These are phyloP conservation scores for Clistopyga incitator DNA, from an alignment of 2,888 invertebrate genomes.

Conservation along the genomic window DNA sequence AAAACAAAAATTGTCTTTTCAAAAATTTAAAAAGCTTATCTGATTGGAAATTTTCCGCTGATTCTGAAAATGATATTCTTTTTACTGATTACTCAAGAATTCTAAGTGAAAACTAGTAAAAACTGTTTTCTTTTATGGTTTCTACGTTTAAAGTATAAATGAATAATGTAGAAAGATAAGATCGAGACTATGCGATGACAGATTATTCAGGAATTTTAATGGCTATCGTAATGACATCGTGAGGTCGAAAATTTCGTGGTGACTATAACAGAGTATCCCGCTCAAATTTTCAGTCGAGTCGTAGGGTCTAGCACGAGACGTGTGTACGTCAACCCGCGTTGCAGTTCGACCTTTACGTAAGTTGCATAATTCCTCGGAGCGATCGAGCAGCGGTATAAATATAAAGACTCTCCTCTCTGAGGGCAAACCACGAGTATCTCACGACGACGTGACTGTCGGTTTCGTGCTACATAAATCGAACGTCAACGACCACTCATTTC, in stretches of 20 bases:
- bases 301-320: constrained; percentile 11
- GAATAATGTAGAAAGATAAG: not conserved
- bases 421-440: not conserved
- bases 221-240: constrained; percentile 7
- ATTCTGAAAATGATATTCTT: not conserved
- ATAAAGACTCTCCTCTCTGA: not conserved
- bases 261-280: not conserved
- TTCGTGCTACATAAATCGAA: constrained; percentile 8
- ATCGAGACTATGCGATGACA: not conserved
- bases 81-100: no score
- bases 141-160: not conserved
- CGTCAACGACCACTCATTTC: constrained; percentile 28
- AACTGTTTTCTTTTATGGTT: no score
- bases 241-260: constrained; percentile 27
- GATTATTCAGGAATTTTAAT: not conserved
- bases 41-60: no score
- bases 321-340: constrained; percentile 19
- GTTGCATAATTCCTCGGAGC: constrained; percentile 60
- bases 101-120: no score
- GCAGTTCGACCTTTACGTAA: constrained; percentile 68
- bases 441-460: not conserved
- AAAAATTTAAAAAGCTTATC: no score
- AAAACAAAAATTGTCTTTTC: no score
- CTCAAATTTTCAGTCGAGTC: constrained; percentile 10
- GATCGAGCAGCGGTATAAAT: not conserved